Percentiles rank a stretch among this genome's conserved stretches.
These are phyloP conservation scores for Chloroceryle aenea DNA, from an alignment of 2,113 vertebrate species.

Conservation along the genomic window DNA sequence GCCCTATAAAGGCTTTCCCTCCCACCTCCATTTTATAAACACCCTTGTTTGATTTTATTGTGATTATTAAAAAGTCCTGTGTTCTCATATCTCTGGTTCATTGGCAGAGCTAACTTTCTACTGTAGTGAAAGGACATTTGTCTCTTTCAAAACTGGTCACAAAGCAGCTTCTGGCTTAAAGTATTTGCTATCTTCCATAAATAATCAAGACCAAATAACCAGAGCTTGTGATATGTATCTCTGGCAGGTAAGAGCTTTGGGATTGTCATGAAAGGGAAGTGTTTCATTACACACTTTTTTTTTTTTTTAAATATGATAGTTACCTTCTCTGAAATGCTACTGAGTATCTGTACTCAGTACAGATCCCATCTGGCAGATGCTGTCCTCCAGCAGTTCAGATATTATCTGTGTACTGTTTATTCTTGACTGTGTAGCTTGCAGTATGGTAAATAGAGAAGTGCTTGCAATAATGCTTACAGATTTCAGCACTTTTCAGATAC, in stretches of 20 bases:
- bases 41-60: neutral
- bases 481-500: neutral
- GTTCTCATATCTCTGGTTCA: neutral
- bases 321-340: neutral
- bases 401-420: neutral
- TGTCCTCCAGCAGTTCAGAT: neutral
- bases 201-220: neutral
- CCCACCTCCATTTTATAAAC: neutral
- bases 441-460: neutral
- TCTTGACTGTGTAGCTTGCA: neutral
- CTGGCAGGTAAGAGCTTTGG: neutral
- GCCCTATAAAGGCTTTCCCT: neutral
- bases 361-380: neutral
- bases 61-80: neutral
- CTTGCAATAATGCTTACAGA: neutral
- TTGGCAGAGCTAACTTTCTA: neutral
- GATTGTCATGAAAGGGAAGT: neutral
- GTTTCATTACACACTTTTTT: neutral
- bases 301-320: neutral
- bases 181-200: neutral
- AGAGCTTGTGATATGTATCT: neutral
- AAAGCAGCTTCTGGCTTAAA: constrained; percentile 5
- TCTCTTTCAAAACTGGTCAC: constrained; percentile 7
- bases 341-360: neutral
- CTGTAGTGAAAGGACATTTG: constrained; percentile 20